phyloP scores from a whole-genome alignment of 2,888 invertebrate genomes.

The Drosophila setosimentum region DNA sequence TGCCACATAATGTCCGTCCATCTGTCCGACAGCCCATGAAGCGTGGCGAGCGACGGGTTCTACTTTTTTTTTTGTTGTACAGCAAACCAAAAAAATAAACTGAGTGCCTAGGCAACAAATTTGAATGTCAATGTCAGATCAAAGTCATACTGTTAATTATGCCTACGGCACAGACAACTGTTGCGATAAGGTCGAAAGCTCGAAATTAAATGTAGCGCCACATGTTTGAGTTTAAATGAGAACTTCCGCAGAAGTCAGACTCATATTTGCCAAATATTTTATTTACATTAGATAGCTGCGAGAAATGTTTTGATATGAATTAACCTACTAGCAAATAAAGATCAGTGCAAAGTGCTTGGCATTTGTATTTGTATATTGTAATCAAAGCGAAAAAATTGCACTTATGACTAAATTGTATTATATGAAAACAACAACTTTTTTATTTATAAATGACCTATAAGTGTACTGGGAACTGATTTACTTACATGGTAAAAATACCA shows the following conservation, averaged over 20 bases:
- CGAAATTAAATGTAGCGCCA: constrained; percentile 2
- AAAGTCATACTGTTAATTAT: constrained; percentile 74
- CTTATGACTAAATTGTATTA: not conserved
- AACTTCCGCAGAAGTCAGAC: not conserved
- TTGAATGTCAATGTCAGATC: constrained; percentile 78
- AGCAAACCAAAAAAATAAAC: constrained; percentile 16
- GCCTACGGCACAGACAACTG: not conserved
- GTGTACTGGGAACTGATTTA: not conserved
- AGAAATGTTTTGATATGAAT: not conserved
- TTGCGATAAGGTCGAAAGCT: constrained; percentile 5
- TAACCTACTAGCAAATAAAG: not conserved
- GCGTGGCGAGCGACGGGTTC: constrained; percentile 16
- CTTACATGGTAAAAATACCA: not conserved
- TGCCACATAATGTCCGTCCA: constrained; percentile 44
- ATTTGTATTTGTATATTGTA: not conserved
- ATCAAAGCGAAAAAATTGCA: not conserved
- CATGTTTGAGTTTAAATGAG: not conserved
- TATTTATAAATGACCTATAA: not conserved
- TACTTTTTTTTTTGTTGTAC: not conserved
- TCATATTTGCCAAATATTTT: not conserved
- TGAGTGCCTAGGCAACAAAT: constrained; percentile 27
- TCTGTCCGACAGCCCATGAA: constrained; percentile 15
- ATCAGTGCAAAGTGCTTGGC: not conserved
- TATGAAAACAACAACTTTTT: not conserved
- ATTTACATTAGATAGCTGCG: not conserved